Conservation (phyloP, 2,797 vertebrate genomes). For the Tympanoctomys barrerae region DNA sequence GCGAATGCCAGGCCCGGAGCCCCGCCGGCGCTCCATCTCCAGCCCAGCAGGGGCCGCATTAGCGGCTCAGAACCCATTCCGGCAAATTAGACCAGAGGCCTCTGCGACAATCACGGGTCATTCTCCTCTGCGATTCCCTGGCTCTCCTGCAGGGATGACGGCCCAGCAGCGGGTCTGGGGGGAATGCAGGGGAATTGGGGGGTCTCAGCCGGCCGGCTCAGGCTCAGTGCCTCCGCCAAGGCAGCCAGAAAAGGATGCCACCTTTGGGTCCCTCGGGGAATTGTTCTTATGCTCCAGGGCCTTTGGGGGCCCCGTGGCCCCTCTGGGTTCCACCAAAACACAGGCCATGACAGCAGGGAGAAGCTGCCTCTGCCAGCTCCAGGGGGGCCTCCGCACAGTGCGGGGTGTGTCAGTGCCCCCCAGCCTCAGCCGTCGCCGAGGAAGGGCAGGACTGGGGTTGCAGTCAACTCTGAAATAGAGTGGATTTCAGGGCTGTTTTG, state of each 20-base stretch:
- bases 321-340: not conserved
- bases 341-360: not conserved
- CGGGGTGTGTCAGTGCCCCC: not conserved
- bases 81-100: slow-evolving; percentile 89
- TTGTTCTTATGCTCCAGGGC: not conserved
- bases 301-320: not conserved
- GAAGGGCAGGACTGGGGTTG: not conserved
- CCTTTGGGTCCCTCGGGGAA: not conserved
- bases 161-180: slow-evolving; percentile 81
- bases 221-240: not conserved
- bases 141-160: slow-evolving; percentile 88
- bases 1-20: slow-evolving; percentile 75
- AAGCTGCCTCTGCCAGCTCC: not conserved
- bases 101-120: slow-evolving; percentile 89
- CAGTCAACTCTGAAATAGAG: not conserved
- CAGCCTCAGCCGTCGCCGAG: not conserved
- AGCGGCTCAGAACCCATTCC: slow-evolving; percentile 90
- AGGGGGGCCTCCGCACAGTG: not conserved
- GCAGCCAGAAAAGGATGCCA: not conserved
- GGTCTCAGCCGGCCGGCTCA: slow-evolving; percentile 75
- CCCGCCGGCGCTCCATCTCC: slow-evolving; percentile 88
- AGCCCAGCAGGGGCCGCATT: slow-evolving; percentile 88
- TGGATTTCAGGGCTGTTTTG: not conserved
- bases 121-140: slow-evolving; percentile 85
- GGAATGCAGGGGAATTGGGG: slow-evolving; percentile 48